These are phyloP conservation scores for Apamea crenata DNA, from an alignment of 2,888 invertebrate species.

Conservation along the genomic window DNA sequence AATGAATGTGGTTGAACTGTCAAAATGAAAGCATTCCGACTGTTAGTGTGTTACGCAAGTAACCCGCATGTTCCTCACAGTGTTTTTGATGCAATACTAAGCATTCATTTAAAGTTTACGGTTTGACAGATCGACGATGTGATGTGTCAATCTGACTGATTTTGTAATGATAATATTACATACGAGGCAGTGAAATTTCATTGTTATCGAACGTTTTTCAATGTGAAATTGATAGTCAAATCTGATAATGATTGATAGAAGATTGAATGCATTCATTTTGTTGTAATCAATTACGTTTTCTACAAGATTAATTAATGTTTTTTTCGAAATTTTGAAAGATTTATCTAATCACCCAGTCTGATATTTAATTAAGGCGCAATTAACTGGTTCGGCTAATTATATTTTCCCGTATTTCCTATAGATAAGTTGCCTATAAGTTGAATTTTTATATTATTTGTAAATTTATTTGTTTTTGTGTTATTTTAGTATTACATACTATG, in stretches of 20 bases:
- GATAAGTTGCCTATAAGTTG: no score
- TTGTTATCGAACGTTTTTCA: conserved; percentile 19
- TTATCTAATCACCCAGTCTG: not conserved
- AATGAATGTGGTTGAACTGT: not conserved
- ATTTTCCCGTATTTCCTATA: no score
- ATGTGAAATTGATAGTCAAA: conserved; percentile 6
- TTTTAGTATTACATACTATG: no score
- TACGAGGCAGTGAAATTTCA: not conserved
- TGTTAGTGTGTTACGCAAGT: no score
- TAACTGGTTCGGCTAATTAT: no score
- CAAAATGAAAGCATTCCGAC: not conserved
- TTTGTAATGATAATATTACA: conserved; percentile 22
- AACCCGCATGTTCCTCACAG: no score
- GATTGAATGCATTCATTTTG: conserved; percentile 7
- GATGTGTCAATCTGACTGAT: conserved; percentile 40
- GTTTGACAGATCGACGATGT: not conserved
- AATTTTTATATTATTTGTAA: no score
- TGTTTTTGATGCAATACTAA: not conserved
- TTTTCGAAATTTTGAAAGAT: not conserved
- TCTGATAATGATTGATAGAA: conserved; percentile 20
- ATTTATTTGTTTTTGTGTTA: no score
- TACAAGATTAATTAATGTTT: not conserved
- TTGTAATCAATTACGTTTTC: conserved; percentile 7
- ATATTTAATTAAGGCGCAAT: no score
- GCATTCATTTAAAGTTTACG: conserved; percentile 1